phyloP scores from a whole-genome alignment of 2,888 invertebrate species.

The Pomacea canaliculata region DNA sequence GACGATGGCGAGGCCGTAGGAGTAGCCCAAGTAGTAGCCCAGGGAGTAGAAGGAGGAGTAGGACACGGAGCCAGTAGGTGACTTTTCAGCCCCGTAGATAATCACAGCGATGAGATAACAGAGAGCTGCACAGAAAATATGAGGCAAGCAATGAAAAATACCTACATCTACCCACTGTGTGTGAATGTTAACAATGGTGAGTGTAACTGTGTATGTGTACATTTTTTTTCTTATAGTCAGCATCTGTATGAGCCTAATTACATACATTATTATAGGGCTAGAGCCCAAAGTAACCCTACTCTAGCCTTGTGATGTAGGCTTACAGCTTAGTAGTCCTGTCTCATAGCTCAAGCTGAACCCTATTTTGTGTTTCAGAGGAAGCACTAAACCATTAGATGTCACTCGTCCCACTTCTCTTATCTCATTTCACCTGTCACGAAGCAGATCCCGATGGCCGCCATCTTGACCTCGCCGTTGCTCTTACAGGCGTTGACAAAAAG shows the following conservation, averaged over 20 bases:
- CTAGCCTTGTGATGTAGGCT: no score
- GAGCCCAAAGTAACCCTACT: no score
- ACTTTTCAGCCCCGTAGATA: slow-evolving; percentile 4
- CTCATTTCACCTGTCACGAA: slow-evolving; percentile 19
- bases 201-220: not conserved
- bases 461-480: slow-evolving; percentile 24
- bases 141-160: not conserved
- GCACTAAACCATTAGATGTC: no score
- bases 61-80: not conserved
- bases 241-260: no score
- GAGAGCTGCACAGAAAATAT: slow-evolving; percentile 7
- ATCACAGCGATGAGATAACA: slow-evolving; percentile 18
- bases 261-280: no score
- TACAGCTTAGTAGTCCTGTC: no score
- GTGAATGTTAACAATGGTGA: not conserved
- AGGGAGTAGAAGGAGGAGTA: no score
- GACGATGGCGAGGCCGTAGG: slow-evolving; percentile 20
- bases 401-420: no score
- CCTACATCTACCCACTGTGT: not conserved
- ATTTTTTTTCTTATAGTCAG: no score
- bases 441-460: slow-evolving; percentile 24
- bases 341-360: no score
- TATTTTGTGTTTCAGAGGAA: no score
- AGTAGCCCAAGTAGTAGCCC: no score
- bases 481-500: slow-evolving; percentile 25